Evolutionary conservation across 2,113 vertebrate genomes (phyloP), one percentile per base, ranked within the genome.

Genomic region (Galbula dea): DNA sequence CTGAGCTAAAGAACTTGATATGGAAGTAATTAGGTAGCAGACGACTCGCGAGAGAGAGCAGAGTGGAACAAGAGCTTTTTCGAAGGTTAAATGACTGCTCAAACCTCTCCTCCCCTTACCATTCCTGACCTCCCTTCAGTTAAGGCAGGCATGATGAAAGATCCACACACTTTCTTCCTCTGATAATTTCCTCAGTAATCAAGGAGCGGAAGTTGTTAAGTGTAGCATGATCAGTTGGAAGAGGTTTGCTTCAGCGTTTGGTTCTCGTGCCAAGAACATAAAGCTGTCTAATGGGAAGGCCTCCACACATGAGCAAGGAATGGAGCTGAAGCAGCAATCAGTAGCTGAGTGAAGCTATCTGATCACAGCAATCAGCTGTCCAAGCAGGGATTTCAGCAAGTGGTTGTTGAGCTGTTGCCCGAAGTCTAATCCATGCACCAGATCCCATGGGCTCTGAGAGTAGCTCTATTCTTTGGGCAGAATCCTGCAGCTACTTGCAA

Each of bases 101-200:
- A 98, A 98, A 98, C 59, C 96, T 98, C 98, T 98, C 97, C 97
- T 97, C 95, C 96, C 24, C 41, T 88, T 93, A 84, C 69, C 37
- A 39, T 58, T 94, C 96, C 96, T 98, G 98, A 98, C 98, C 98
- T 98, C 96, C 97, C 97, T 97, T 97, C 97, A 97, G 97, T 97
- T 97, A 89, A 93, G 95, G 97, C 95, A 97, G 97, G 95, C 97
- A 98, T 65, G 94, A 98, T 98, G 97, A 98, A 98, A 99, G 98
- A 98, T 98, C 96, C 97, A 97, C 96, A 97, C 98, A 98, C 98
- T 98, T 98, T 98, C 97, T 98, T 98, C 97, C 98, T 58, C 93
- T 98, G 98, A 98, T 98, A 97, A 98, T 98, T 98, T 99, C 98
- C 98, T 98, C 97, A 94, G 98, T 98, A 98, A 99, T 99, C 98